Evolutionary conservation across 2,888 invertebrate species (phyloP).

Genomic region (Criorhina ranunculi): DNA sequence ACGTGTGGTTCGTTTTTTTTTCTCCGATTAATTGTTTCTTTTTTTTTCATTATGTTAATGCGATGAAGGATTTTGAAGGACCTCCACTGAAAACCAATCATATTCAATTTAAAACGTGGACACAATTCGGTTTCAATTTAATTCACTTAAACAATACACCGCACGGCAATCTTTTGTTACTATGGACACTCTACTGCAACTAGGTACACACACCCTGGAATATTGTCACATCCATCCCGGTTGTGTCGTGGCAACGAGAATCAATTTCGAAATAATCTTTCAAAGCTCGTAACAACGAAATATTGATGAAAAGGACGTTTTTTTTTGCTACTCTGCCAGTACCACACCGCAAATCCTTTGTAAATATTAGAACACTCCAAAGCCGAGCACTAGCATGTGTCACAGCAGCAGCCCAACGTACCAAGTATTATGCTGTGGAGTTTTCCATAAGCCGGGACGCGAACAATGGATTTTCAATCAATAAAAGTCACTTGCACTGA

Average conservation of each 20-base stretch:
- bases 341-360: slow-evolving; percentile 68
- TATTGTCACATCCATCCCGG: slow-evolving; percentile 22
- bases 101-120: slow-evolving; percentile 44
- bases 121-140: slow-evolving; percentile 2
- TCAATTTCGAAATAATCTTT: slow-evolving; percentile 66
- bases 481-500: slow-evolving; percentile 73
- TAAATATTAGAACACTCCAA: slow-evolving; percentile 71
- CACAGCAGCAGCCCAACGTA: slow-evolving; percentile 44
- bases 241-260: slow-evolving; percentile 42
- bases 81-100: slow-evolving; percentile 37
- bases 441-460: slow-evolving; percentile 58
- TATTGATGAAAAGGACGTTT: slow-evolving; percentile 63
- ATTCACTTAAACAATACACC: too few species aligned
- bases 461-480: slow-evolving; percentile 73
- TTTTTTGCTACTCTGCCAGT: slow-evolving; percentile 38
- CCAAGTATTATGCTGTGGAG: slow-evolving; percentile 58
- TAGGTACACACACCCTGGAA: slow-evolving; percentile 7
- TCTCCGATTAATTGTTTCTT: slow-evolving; percentile 33
- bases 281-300: slow-evolving; percentile 47
- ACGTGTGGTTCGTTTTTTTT: slow-evolving; percentile 16
- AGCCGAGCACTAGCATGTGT: slow-evolving; percentile 63
- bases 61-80: not conserved
- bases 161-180: too few species aligned
- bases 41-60: slow-evolving; percentile 12
- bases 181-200: not conserved